Base-by-base conservation (phyloP, 2,888 invertebrate genomes). In the Branchipolynoe longqiensis region DNA sequence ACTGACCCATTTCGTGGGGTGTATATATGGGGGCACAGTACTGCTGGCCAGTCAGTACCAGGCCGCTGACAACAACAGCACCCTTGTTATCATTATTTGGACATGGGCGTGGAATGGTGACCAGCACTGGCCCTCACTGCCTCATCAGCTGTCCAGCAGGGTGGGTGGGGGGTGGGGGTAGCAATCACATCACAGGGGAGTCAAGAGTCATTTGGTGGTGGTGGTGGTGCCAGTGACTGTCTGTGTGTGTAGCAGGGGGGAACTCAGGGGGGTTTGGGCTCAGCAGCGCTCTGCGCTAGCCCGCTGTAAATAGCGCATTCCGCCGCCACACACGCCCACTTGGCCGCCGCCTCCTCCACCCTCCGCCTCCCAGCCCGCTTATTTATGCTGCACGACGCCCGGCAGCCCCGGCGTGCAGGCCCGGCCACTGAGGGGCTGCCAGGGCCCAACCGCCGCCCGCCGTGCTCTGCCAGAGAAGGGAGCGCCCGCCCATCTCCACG, bases 241-340 rank as follows among this genome's bases (percentile, higher is more conserved):
- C n/a, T n/a, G n/a, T n/a, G n/a, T 8, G 48, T 18, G 48, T 33
- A 8, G 69, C 3, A 4, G 69, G 36, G 38, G 36, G 36, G 2
- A 33, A 38, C 6, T 25, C 36, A 0, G 36, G 36, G 22, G 36
- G 69, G 36, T 33, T 4, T 14, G 8, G 36, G 28, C 62, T 31
- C 62, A 25, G 58, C 58, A 48, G 18, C 48, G 8, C 48, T 18
- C 14, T 25, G 31, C 62, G 33, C 36, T 69, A 2, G 69, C 14
- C 69, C 69, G 69, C 69, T 69, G 69, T 33, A 69, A 69, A 78
- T 41, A 78, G 78, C 48, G 78, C 78, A 78, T 78, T 41, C 78
- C 78, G 28, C 48, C 8, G 41, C 78, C 25, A 54, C 78, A 48
- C 78, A 78, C 78, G 78, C 78, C 78, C 78, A 78, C 78, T 41